phyloP scores from a whole-genome alignment of 2,888 invertebrate species.

The Allacma fusca region DNA sequence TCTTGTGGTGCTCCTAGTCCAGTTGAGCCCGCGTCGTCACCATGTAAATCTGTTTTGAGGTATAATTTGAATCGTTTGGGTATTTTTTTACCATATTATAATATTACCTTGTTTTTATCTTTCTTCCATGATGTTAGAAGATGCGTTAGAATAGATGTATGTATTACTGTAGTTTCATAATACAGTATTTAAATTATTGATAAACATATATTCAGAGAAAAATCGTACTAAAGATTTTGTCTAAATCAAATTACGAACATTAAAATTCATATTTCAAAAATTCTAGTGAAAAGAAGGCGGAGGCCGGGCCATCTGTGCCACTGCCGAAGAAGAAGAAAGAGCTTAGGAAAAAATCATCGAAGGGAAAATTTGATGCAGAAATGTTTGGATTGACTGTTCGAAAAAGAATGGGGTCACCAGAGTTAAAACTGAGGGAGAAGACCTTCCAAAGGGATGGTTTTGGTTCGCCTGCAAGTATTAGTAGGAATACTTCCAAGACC shows the following conservation, averaged over 20 bases:
- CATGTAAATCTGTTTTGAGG: slow-evolving; percentile 21
- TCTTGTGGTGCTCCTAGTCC: not conserved
- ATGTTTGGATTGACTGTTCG: slow-evolving; percentile 22
- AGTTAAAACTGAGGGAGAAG: slow-evolving; percentile 26
- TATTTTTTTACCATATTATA: no score
- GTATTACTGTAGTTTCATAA: no score
- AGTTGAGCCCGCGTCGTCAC: no score
- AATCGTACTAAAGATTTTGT: no score
- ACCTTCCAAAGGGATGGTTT: slow-evolving; percentile 23
- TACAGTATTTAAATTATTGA: no score
- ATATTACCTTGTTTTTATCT: no score
- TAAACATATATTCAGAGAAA: no score
- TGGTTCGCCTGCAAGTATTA: not conserved
- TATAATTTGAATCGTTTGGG: no score
- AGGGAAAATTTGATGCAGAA: slow-evolving; percentile 16
- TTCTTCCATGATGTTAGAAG: no score
- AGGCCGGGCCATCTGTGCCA: slow-evolving; percentile 21
- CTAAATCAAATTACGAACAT: no score
- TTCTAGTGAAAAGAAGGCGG: slow-evolving; percentile 37
- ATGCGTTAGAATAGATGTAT: no score
- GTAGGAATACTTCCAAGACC: not conserved
- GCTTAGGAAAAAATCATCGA: slow-evolving; percentile 8
- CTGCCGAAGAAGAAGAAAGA: slow-evolving; percentile 11
- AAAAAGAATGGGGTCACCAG: slow-evolving; percentile 27
- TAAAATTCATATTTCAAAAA: no score